phyloP scores from a whole-genome alignment of 2,797 vertebrate genomes.

The Nyctalus aviator region DNA sequence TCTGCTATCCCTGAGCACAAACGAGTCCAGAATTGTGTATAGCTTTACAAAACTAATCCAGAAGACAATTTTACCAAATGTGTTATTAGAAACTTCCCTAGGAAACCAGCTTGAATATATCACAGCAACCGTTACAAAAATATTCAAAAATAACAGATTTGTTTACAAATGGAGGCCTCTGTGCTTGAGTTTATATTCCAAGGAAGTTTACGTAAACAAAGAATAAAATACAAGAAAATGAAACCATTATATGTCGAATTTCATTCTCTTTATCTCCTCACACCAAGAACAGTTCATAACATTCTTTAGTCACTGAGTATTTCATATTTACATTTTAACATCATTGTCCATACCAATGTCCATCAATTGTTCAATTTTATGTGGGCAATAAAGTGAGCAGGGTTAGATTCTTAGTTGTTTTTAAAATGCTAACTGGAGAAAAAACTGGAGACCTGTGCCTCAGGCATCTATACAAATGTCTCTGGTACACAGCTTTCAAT shows the following conservation, averaged over 20 bases:
- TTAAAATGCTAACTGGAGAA: neutral
- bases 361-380: neutral
- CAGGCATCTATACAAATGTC: neutral
- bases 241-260: neutral
- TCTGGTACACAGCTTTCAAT: neutral
- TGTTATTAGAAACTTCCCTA: neutral
- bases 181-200: neutral
- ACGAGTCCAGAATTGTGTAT: neutral
- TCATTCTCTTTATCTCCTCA: neutral
- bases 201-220: neutral
- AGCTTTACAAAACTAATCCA: slow-evolving; percentile 33
- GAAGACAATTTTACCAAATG: neutral
- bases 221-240: neutral
- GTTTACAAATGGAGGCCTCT: neutral
- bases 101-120: neutral
- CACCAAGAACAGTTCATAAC: too few species aligned
- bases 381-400: neutral
- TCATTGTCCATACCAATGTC: neutral
- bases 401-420: neutral
- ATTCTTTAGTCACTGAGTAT: too few species aligned
- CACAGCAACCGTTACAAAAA: neutral
- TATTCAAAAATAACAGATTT: neutral
- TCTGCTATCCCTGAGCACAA: neutral
- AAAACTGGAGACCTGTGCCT: neutral
- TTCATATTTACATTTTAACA: neutral